Evolutionary conservation across 2,797 vertebrate species (phyloP).

Genomic region (Fringilla coelebs): DNA sequence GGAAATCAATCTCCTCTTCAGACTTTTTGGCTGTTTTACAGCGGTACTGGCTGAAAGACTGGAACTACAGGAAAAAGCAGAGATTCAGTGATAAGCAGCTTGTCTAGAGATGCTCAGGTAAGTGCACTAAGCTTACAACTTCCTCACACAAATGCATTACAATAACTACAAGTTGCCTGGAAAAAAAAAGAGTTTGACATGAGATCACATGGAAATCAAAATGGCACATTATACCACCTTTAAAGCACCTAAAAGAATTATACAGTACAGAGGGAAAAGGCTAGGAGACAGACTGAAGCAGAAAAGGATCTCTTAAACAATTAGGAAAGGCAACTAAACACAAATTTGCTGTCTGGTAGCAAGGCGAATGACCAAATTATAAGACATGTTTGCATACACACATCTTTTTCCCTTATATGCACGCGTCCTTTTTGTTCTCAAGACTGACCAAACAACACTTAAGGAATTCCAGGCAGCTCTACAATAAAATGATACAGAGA

Average conservation of each 20-base stretch:
- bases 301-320: neutral
- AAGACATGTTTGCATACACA: neutral
- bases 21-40: slow-evolving; percentile 98
- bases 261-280: neutral
- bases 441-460: neutral
- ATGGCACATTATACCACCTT: neutral
- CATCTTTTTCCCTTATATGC: neutral
- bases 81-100: neutral
- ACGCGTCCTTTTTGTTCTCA: neutral
- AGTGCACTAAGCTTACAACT: neutral
- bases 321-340: neutral
- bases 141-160: neutral
- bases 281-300: neutral
- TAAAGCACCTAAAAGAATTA: neutral
- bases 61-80: slow-evolving; percentile 80
- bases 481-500: neutral
- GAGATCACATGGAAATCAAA: neutral
- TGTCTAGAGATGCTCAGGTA: neutral
- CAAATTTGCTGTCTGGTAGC: neutral
- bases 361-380: neutral
- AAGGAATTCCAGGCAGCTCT: neutral
- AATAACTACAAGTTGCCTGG: neutral
- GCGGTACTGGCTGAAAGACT: slow-evolving; percentile 98
- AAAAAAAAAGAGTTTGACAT: neutral
- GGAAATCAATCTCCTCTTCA: slow-evolving; percentile 96